Conservation (phyloP, 1,140 invertebrate genomes). For the Mylabris phalerata region DNA sequence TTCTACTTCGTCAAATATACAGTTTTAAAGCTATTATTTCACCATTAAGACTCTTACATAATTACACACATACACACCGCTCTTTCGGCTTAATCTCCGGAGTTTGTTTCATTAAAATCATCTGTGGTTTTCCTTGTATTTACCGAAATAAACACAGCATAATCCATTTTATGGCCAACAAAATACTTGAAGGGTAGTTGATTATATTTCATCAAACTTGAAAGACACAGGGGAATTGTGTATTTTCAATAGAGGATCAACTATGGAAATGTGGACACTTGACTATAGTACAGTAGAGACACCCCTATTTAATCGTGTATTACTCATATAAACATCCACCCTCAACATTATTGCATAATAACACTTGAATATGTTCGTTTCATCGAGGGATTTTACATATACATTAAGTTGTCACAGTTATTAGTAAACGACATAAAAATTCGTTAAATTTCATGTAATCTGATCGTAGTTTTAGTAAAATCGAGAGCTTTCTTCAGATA, state of each 20-base stretch:
- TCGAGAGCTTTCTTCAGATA: no score
- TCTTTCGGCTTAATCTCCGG: no score
- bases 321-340: conserved; percentile 20
- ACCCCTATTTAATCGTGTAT: conserved; percentile 5
- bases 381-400: neutral
- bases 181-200: neutral
- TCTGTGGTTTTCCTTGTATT: no score
- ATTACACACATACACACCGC: neutral
- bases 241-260: conserved; percentile 2
- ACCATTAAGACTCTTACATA: neutral
- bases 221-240: conserved; percentile 5
- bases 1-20: no score
- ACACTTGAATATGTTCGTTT: neutral
- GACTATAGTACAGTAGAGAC: neutral
- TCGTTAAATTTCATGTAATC: conserved; percentile 3
- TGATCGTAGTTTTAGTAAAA: no score
- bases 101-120: neutral
- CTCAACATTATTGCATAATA: conserved; percentile 3
- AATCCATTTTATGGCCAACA: no score
- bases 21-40: neutral
- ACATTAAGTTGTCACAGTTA: conserved; percentile 3
- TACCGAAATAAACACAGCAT: no score
- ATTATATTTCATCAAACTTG: neutral
- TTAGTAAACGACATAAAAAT: neutral
- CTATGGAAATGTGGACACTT: conserved; percentile 20